Percentiles rank a stretch among this genome's conserved stretches.
These are phyloP conservation scores for Anguilla japonica DNA, from an alignment of 2,113 vertebrate genomes.

Conservation along the genomic window DNA sequence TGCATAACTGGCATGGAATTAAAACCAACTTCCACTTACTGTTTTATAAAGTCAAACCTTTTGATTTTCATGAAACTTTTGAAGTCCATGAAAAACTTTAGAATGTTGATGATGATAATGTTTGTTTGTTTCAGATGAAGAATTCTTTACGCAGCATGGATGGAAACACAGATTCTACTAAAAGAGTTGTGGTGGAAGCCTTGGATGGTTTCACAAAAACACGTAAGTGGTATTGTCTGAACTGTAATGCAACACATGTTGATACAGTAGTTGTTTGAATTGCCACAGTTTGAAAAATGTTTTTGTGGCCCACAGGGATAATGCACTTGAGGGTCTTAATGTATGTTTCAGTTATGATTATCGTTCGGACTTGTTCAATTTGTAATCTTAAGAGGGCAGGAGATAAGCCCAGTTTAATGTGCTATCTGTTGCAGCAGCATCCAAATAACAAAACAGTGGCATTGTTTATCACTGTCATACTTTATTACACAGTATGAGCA, in stretches of 20 bases:
- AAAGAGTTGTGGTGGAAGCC: constrained; percentile 68
- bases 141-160: constrained; percentile 71
- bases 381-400: background rate
- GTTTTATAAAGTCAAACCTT: background rate
- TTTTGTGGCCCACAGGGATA: background rate
- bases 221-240: constrained; percentile 67
- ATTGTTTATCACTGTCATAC: background rate
- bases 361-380: background rate
- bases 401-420: too few species aligned
- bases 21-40: background rate
- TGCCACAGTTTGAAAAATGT: background rate
- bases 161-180: constrained; percentile 67
- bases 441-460: background rate
- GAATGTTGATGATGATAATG: background rate
- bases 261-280: background rate
- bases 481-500: background rate
- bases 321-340: background rate
- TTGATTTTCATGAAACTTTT: background rate
- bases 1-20: constrained; percentile 11
- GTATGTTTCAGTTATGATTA: background rate
- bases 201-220: constrained; percentile 72
- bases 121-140: constrained; percentile 73
- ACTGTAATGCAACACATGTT: background rate
- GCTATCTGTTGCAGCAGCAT: background rate
- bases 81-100: background rate